Percentiles rank a stretch among this genome's conserved stretches.
Evolutionary conservation across 1,140 invertebrate species (phyloP).

Genomic region (Zaprionus davidi): DNA sequence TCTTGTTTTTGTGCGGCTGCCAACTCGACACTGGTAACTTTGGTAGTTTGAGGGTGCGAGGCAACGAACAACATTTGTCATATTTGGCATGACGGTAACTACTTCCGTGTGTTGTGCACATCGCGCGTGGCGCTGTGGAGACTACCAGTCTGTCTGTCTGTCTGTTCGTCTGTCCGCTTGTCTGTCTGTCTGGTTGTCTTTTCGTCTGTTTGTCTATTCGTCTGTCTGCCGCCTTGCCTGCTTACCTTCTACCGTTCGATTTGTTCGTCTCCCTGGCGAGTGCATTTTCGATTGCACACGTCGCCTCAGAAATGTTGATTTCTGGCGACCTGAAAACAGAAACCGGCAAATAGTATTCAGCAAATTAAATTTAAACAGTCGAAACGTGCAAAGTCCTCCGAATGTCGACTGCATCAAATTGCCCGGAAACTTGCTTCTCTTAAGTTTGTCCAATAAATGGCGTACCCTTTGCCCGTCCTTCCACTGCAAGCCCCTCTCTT

Average conservation of each 20-base stretch:
- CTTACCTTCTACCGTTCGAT: background rate
- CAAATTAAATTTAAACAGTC: constrained; percentile 81
- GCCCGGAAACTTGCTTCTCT: constrained; percentile 40
- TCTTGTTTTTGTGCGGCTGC: constrained; percentile 46
- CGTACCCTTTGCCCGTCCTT: background rate
- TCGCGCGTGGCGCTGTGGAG: background rate
- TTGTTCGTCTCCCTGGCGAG: constrained; percentile 19
- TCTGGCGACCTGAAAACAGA: constrained; percentile 74
- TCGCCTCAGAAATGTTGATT: constrained; percentile 73
- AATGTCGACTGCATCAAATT: constrained; percentile 49
- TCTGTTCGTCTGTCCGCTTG: background rate
- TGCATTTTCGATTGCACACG: constrained; percentile 77
- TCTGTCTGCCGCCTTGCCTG: background rate
- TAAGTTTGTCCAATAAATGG: constrained; percentile 52
- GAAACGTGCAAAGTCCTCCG: constrained; percentile 65
- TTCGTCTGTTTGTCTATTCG: background rate
- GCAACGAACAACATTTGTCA: constrained; percentile 66
- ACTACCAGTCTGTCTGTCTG: background rate
- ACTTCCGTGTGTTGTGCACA: constrained; percentile 65
- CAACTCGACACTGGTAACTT: constrained; percentile 9
- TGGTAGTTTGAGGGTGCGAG: background rate
- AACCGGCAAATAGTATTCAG: constrained; percentile 37
- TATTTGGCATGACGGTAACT: constrained; percentile 81
- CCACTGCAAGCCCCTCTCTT: background rate
- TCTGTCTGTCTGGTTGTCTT: background rate